Conservation (phyloP, 2,797 vertebrate species). For the Pseudochirops corinnae region DNA sequence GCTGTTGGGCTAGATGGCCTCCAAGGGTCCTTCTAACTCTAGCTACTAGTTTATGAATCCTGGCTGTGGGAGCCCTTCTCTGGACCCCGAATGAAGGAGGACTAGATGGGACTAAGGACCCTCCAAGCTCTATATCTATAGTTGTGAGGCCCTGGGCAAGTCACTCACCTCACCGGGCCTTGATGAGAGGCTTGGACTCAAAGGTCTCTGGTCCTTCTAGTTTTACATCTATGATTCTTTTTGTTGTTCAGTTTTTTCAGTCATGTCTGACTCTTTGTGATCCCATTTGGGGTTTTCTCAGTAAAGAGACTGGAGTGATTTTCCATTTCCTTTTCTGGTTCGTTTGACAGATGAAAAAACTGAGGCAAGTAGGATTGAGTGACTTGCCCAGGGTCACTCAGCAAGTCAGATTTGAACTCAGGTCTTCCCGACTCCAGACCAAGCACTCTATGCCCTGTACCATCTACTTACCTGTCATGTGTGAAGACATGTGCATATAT, state of each 20-base stretch:
- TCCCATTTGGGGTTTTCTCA: background rate
- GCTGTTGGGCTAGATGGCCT: background rate
- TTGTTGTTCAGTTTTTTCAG: background rate
- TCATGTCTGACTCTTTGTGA: background rate
- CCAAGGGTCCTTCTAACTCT: background rate
- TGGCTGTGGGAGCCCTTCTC: background rate
- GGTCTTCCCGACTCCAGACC: background rate
- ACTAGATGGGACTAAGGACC: background rate
- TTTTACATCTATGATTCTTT: background rate
- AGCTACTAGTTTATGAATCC: background rate
- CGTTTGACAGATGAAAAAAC: background rate
- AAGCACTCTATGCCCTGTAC: background rate
- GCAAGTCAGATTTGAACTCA: background rate
- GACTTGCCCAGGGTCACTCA: background rate
- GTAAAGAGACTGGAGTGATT: background rate
- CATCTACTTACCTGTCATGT: background rate
- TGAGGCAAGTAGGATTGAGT: background rate
- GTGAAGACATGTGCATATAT: too few species aligned
- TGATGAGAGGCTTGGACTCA: background rate
- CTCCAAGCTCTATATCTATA: background rate
- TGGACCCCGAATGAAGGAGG: background rate
- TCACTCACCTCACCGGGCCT: background rate
- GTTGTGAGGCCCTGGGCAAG: background rate
- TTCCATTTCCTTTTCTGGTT: background rate
- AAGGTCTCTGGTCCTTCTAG: background rate